These are phyloP conservation scores for Metacarcinus magister DNA, from an alignment of 2,888 invertebrate genomes.

Conservation along the genomic window DNA sequence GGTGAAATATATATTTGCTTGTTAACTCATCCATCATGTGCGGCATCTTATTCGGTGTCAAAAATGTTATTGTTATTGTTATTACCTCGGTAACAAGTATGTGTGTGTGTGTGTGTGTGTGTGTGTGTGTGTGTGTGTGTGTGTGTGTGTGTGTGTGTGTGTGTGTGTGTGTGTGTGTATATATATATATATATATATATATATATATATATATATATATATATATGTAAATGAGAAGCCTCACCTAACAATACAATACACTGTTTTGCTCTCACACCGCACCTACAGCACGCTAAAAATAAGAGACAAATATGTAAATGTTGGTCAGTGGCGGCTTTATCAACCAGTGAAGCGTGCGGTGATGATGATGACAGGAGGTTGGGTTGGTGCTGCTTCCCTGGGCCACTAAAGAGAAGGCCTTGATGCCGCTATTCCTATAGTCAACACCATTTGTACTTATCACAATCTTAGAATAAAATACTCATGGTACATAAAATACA, in stretches of 20 bases:
- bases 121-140: slow-evolving; percentile 52
- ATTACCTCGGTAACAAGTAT: too few species aligned
- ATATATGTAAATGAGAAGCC: slow-evolving; percentile 52
- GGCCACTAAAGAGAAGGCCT: not conserved
- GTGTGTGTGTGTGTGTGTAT: slow-evolving; percentile 19
- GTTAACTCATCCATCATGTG: too few species aligned
- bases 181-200: not conserved
- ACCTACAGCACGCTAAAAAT: not conserved
- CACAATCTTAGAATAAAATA: not conserved
- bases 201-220: slow-evolving; percentile 66
- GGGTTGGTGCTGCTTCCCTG: not conserved
- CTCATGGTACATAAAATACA: not conserved
- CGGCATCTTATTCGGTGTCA: too few species aligned
- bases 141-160: slow-evolving; percentile 63
- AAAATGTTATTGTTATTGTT: too few species aligned
- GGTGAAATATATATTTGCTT: too few species aligned
- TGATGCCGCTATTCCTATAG: too few species aligned
- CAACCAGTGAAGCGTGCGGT: not conserved
- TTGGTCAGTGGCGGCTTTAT: not conserved
- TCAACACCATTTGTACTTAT: too few species aligned
- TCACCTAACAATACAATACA: not conserved
- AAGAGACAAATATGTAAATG: not conserved
- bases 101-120: slow-evolving; percentile 28
- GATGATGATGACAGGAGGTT: not conserved
- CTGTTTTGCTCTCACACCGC: not conserved